These are phyloP conservation scores for Thinocorus orbignyianus DNA, from an alignment of 2,113 vertebrate species.

Conservation along the genomic window DNA sequence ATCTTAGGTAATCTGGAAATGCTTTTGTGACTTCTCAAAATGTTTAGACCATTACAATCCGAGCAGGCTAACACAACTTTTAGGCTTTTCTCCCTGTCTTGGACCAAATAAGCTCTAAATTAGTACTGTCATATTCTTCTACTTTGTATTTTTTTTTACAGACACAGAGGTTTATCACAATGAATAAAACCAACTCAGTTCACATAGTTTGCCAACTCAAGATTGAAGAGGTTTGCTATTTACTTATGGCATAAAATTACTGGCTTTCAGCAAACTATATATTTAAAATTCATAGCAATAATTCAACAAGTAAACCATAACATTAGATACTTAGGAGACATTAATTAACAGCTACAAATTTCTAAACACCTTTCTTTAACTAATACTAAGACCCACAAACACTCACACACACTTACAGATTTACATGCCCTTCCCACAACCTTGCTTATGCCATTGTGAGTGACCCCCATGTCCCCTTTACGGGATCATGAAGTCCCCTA, in stretches of 20 bases:
- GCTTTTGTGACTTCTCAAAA: neutral
- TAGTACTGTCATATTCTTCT: neutral
- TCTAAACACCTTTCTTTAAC: neutral
- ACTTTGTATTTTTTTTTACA: neutral
- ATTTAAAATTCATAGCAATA: neutral
- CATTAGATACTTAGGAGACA: neutral
- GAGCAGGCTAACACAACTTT: neutral
- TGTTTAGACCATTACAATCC: neutral
- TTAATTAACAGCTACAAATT: neutral
- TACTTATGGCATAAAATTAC: neutral
- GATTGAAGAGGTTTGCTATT: neutral
- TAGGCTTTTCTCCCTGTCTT: neutral
- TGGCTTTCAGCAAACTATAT: neutral
- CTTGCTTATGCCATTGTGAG: accelerated
- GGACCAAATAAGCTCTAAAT: neutral
- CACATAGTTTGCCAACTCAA: neutral
- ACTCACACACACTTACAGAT: neutral
- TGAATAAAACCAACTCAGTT: neutral
- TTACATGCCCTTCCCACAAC: neutral
- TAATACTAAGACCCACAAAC: neutral
- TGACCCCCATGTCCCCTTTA: neutral
- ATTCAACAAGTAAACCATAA: neutral
- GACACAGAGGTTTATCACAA: neutral
- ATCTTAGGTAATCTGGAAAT: neutral
- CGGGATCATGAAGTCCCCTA: too few relatives aligned